A percentile compares a stretch with the other conserved stretches of the same genome.
phyloP scores from a whole-genome alignment of 2,888 invertebrate genomes.

The Hydroisotoma schaefferi region DNA sequence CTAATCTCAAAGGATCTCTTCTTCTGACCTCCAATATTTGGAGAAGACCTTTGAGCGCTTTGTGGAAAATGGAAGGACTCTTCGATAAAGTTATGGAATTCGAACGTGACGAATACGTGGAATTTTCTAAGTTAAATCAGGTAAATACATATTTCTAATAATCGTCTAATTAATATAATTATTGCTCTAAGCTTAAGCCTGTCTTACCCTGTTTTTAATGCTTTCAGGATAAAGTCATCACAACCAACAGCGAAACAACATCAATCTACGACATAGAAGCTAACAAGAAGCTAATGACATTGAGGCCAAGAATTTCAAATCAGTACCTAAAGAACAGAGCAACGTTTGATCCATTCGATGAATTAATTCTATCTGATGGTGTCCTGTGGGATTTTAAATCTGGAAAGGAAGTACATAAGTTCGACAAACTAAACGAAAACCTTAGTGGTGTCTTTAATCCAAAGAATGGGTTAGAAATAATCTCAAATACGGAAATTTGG shows the following conservation, averaged over 20 bases:
- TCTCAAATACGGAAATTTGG: slow-evolving; percentile 98
- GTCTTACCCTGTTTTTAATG: not conserved
- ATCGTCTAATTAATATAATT: not conserved
- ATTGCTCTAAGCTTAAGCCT: not conserved
- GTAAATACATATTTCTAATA: slow-evolving; percentile 58
- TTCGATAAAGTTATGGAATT: slow-evolving; percentile 47
- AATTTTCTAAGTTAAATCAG: slow-evolving; percentile 81
- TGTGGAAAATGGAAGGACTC: slow-evolving; percentile 65
- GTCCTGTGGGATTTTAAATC: slow-evolving; percentile 90
- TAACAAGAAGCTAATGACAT: slow-evolving; percentile 66
- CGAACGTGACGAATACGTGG: slow-evolving; percentile 80
- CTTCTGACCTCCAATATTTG: slow-evolving; percentile 82
- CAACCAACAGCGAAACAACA: slow-evolving; percentile 43
- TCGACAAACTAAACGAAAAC: slow-evolving; percentile 94
- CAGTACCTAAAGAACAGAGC: slow-evolving; percentile 91
- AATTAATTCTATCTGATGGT: slow-evolving; percentile 90
- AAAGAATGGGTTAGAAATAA: slow-evolving; percentile 81
- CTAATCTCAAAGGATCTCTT: slow-evolving; percentile 69
- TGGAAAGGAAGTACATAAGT: slow-evolving; percentile 87
- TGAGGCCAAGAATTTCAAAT: slow-evolving; percentile 77
- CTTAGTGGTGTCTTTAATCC: slow-evolving; percentile 96
- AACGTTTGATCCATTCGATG: slow-evolving; percentile 89
- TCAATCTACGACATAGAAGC: slow-evolving; percentile 79
- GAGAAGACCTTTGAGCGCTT: slow-evolving; percentile 74
- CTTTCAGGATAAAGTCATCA: slow-evolving; percentile 41